These are phyloP conservation scores for Pseudorasbora parva DNA, from an alignment of 2,113 vertebrate genomes.

Conservation along the genomic window DNA sequence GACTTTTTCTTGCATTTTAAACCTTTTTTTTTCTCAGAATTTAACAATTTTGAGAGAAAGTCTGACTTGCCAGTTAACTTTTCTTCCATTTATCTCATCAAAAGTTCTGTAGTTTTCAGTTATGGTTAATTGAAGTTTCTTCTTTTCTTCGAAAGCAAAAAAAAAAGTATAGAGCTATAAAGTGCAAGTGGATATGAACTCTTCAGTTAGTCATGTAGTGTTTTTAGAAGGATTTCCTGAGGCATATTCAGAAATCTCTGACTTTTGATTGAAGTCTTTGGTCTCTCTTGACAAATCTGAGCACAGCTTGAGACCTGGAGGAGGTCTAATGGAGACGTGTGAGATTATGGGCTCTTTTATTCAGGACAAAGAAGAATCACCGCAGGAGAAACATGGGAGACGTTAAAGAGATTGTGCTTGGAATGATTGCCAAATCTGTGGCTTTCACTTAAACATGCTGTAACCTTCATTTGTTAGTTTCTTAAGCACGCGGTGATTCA, in stretches of 20 bases:
- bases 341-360: background rate
- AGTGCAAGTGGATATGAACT: no score
- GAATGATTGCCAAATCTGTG: background rate
- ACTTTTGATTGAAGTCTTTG: background rate
- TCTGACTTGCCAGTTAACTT: no score
- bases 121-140: background rate
- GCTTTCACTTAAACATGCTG: background rate
- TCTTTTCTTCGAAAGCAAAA: no score
- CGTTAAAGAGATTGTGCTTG: no score
- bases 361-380: background rate
- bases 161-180: background rate
- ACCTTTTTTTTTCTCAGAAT: no score
- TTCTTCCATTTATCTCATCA: no score
- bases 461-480: conserved; percentile 42
- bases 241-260: background rate
- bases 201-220: no score
- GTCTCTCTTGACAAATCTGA: background rate
- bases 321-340: background rate
- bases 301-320: background rate
- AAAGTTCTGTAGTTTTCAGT: background rate
- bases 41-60: no score
- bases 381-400: background rate
- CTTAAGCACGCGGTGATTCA: conserved; percentile 40
- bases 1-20: no score
- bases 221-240: background rate